These are phyloP conservation scores for Mactromeris polynyma DNA, from an alignment of 2,888 invertebrate genomes.

Conservation along the genomic window DNA sequence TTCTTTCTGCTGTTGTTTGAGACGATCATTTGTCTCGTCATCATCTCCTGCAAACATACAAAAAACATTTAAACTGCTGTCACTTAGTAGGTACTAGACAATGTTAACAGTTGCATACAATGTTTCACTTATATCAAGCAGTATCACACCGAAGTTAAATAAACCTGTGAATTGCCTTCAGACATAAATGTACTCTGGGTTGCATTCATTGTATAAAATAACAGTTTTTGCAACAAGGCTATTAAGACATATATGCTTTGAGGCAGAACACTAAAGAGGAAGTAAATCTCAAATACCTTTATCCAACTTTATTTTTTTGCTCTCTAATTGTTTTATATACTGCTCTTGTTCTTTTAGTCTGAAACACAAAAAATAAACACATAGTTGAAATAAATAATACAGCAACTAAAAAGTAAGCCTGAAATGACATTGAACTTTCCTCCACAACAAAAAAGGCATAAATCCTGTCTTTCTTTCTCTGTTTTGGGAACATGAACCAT, in stretches of 20 bases:
- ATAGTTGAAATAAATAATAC: background rate
- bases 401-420: no score
- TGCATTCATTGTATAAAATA: no score
- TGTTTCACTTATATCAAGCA: no score
- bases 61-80: background rate
- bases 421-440: no score
- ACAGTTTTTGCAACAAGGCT: no score
- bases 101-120: background rate
- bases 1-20: conserved; percentile 94
- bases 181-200: no score
- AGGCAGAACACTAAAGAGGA: no score
- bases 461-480: no score
- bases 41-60: conserved; percentile 68
- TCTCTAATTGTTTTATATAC: conserved; percentile 77
- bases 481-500: no score
- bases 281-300: conserved; percentile 48
- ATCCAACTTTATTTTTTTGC: conserved; percentile 68
- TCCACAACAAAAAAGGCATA: no score
- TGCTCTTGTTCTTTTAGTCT: conserved; percentile 82
- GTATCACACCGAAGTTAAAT: background rate
- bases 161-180: no score
- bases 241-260: no score
- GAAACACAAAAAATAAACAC: conserved; percentile 41
- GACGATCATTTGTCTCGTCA: conserved; percentile 92
- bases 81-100: background rate